Base-by-base conservation (phyloP, 2,797 vertebrate species). In the Gallinago stenura region DNA sequence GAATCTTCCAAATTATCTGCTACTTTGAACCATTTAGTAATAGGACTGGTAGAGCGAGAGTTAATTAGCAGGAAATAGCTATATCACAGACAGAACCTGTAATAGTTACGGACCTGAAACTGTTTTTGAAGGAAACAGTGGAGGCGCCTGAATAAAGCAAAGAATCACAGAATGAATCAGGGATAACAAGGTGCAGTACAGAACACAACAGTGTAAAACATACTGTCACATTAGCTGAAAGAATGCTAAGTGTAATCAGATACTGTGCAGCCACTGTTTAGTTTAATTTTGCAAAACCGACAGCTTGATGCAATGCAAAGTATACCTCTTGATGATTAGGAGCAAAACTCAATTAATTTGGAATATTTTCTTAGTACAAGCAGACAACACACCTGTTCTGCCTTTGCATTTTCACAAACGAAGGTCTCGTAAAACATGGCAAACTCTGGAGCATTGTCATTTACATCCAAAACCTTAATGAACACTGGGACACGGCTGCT, bases 371-470 rank as follows among this genome's bases (percentile, higher is more conserved):
- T 43, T 62, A 83, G 37, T 58, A 48, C 4, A 41, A 90, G 57
- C 35, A 89, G 64, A 83, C 60, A 94, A 97, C 98, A 86, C 81
- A 99, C 99, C 99, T 99, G 99, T 96, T 99, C 99, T 71, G 99
- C 98, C 93, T 98, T 99, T 30, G 99, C 98, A 48, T 99, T 99
- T 98, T 99, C 99, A 66, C 99, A 99, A 97, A 99, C 99, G 61
- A 98, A 99, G 10, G 99, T 99, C 98, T 99, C 99, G 0, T 99
- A 99, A 94, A 98, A 98, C 97, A 98, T 98, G 96, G 99, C 98
- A 82, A 99, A 99, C 39, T 98, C 98, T 1, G 99, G 99, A 35
- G 99, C 98, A 1, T 99, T 99, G 98, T 99, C 99, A 78, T 99
- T 99, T 97, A 99, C 98, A 83, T 99, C 99, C 94, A 99, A 98